Base-by-base conservation (phyloP, 2,797 vertebrate species). In the Ctenopoma multispine region DNA sequence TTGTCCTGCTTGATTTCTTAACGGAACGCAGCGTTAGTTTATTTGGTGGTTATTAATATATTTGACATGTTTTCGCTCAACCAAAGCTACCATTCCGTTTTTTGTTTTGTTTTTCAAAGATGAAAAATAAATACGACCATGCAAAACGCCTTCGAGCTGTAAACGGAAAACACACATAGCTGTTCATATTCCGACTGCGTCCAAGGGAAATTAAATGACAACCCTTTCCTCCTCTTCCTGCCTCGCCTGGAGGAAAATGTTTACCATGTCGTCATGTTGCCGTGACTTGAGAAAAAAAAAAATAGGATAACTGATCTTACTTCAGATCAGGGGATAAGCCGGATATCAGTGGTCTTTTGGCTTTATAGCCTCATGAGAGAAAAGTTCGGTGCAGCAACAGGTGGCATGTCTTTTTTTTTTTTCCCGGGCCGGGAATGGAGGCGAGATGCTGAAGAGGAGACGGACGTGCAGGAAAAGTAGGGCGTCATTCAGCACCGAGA, bases 311-410 rank as follows among this genome's bases (percentile, higher is more conserved):
- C 38, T 77, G 72, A 72, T 57, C 50, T 66, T 17, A 58, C 36
- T 73, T 69, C 24, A 63, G 24, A 57, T 36, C 24, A 50, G 51
- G 40, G 68, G 15, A 59, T 17, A 55, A 49, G 62, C 54, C 40
- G 34, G 18, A 61, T 20, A 74, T 65, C 10, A 6, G 49, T 43
- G 58, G 41, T 77, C 61, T 60, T 48, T 47, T 23, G 44, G 66
- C 70, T 80, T 74, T 77, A 29, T 56, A 72, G 50, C 63, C 81
- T 84, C 70, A 41, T 71, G 78, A 88, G 87, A 85, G 82, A 76
- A 93, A 93, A 93, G 87, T 93, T 93, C 72, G 75, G 75, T 84
- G 90, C 90, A 91, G 92, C 92, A 93, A 93, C 92, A 93, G 92
- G 92, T 93, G 92, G 89, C 88, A 62, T 88, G 83, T 50, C 17